Evolutionary conservation across 2,113 vertebrate genomes (phyloP).

Genomic region (Pollimyrus isidori): DNA sequence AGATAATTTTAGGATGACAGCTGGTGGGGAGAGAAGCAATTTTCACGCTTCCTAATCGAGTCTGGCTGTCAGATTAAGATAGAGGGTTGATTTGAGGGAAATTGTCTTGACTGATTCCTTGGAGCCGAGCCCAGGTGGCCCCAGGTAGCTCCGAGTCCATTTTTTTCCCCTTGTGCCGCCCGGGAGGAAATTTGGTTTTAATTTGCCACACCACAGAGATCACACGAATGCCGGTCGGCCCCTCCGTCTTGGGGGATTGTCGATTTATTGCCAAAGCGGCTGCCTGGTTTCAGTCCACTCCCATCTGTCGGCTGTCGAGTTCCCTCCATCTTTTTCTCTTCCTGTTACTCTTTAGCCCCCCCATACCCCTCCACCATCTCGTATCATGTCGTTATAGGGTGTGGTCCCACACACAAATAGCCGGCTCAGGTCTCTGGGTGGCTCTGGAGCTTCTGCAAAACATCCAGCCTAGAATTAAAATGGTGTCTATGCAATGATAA

Average conservation of each 20-base stretch:
- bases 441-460: neutral
- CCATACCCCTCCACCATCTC: neutral
- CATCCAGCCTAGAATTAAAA: neutral
- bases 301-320: conserved; percentile 44
- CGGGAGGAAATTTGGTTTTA: conserved; percentile 49
- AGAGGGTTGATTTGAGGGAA: conserved; percentile 67
- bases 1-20: conserved; percentile 70
- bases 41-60: conserved; percentile 67
- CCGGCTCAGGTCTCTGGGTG: neutral
- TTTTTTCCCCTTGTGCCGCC: conserved; percentile 36
- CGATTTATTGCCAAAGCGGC: conserved; percentile 50
- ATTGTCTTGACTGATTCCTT: conserved; percentile 64
- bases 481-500: neutral
- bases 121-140: conserved; percentile 61
- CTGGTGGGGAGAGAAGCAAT: conserved; percentile 74
- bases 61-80: conserved; percentile 77
- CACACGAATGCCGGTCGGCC: conserved; percentile 46
- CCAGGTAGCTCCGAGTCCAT: conserved; percentile 51
- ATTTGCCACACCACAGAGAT: conserved; percentile 58
- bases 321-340: conserved; percentile 34
- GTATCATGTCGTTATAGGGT: neutral
- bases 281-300: conserved; percentile 45
- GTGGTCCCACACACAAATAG: neutral
- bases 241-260: conserved; percentile 53
- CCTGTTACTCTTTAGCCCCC: neutral